These are phyloP conservation scores for Tortricodes alternella DNA, from an alignment of 2,888 invertebrate species.

Conservation along the genomic window DNA sequence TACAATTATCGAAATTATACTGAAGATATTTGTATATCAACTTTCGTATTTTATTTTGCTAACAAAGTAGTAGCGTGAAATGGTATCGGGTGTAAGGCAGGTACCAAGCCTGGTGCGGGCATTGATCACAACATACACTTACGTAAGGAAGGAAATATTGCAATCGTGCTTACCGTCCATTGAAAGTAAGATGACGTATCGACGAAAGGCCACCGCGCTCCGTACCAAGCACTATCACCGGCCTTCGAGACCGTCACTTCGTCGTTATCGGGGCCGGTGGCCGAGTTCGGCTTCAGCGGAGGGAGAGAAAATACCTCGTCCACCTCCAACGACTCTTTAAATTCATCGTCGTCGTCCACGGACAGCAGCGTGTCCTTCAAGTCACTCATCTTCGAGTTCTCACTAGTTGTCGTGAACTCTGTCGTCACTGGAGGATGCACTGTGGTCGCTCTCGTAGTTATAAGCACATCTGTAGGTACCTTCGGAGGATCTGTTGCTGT, in stretches of 20 bases:
- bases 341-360: constrained; percentile 74
- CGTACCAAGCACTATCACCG: constrained; percentile 81
- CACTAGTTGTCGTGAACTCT: constrained; percentile 53
- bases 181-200: constrained; percentile 86
- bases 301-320: constrained; percentile 76
- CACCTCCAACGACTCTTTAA: constrained; percentile 72
- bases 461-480: constrained; percentile 63
- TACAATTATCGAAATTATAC: not conserved
- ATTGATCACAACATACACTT: constrained; percentile 18
- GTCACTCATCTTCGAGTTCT: constrained; percentile 60
- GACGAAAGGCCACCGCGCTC: constrained; percentile 85
- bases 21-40: constrained; percentile 43
- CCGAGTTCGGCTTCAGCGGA: constrained; percentile 63
- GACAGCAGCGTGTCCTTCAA: constrained; percentile 73
- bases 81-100: constrained; percentile 36
- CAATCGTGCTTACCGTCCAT: constrained; percentile 83
- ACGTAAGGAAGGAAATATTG: constrained; percentile 43
- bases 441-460: constrained; percentile 63
- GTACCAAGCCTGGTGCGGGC: constrained; percentile 5
- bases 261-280: constrained; percentile 57
- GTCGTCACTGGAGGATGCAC: constrained; percentile 48
- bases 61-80: constrained; percentile 42
- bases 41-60: constrained; percentile 47
- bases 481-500: constrained; percentile 56
- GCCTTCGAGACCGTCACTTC: constrained; percentile 73